Evolutionary conservation across 1,140 invertebrate genomes (phyloP), one percentile per base, ranked within the genome.

Genomic region (Apis dorsata): DNA sequence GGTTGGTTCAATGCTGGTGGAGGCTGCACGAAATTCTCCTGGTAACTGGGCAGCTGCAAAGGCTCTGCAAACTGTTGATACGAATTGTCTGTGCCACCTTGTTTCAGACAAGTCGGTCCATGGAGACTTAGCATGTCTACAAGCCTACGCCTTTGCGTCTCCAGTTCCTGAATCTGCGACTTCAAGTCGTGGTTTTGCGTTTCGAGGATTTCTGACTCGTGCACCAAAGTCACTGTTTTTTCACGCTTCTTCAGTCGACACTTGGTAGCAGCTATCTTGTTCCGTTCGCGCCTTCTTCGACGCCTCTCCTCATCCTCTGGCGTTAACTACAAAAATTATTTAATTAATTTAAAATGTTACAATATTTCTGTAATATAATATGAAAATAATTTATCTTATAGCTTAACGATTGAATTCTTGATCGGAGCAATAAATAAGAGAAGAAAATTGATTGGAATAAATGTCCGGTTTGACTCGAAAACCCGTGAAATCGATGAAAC

Each of bases 201-300:
- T 92, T 98, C 97, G 21, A 98, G 93, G 4, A 96, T 95, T 93
- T 98, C 97, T 13, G 97, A 97, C 94, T 98, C 98, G 89, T 97
- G 96, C 80, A 98, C 97, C 81, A 99, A 94, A 85, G 97, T 97
- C 71, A 97, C 96, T 1, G 98, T 98, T 84, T 97, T 96, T 91
- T 98, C 97, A 34, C 98, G 96, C 92, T 99, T 99, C 95, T 98
- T 99, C 94, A 98, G 95, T 75, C 98, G 95, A 92, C 98, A 99
- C 93, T 99, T 99, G 28, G 98, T 99, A 17, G 98, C 98, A 24
- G 98, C 98, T 66, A 99, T 97, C 95, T 99, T 99, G 93, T 99
- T 99, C 74, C 98, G 95, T 93, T 99, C 98, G 85, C 98, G 95
- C 88, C 98, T 95, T 75, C 97, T 94, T 69, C 97, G 94, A 75